Evolutionary conservation across 2,888 invertebrate species (phyloP).

Genomic region (Drosophila antonietae): DNA sequence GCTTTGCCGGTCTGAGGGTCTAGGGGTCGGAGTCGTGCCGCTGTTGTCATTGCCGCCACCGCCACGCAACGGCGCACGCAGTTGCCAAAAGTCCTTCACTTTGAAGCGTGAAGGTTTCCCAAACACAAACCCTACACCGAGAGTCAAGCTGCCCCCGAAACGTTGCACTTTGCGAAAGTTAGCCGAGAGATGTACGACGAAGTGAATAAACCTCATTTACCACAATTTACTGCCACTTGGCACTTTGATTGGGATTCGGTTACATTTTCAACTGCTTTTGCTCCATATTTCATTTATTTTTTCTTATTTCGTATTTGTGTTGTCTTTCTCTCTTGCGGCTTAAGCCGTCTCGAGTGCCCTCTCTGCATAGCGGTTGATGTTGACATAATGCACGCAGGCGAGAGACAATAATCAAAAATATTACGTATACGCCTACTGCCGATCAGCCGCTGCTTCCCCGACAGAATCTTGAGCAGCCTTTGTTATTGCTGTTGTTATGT

Average conservation of each 20-base stretch:
- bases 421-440: conserved; percentile 48
- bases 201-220: conserved; percentile 73
- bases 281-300: conserved; percentile 24
- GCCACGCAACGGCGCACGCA: conserved; percentile 65
- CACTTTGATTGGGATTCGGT: conserved; percentile 57
- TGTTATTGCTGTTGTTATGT: background rate
- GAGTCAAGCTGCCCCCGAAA: conserved; percentile 13
- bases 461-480: conserved; percentile 10
- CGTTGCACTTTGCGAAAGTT: conserved; percentile 63
- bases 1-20: conserved; percentile 6
- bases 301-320: conserved; percentile 26
- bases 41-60: conserved; percentile 49
- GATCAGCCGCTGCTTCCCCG: background rate
- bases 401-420: conserved; percentile 10
- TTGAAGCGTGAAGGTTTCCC: conserved; percentile 74
- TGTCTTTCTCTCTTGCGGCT: conserved; percentile 10
- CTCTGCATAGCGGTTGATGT: conserved; percentile 27
- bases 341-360: conserved; percentile 31
- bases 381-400: conserved; percentile 71
- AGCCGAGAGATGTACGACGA: conserved; percentile 22
- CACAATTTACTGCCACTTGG: conserved; percentile 68
- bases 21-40: conserved; percentile 49
- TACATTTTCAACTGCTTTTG: conserved; percentile 61
- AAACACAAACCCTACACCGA: conserved; percentile 60
- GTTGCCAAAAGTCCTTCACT: conserved; percentile 74